phyloP scores from a whole-genome alignment of 2,113 vertebrate genomes.

The Semnornis frantzii region DNA sequence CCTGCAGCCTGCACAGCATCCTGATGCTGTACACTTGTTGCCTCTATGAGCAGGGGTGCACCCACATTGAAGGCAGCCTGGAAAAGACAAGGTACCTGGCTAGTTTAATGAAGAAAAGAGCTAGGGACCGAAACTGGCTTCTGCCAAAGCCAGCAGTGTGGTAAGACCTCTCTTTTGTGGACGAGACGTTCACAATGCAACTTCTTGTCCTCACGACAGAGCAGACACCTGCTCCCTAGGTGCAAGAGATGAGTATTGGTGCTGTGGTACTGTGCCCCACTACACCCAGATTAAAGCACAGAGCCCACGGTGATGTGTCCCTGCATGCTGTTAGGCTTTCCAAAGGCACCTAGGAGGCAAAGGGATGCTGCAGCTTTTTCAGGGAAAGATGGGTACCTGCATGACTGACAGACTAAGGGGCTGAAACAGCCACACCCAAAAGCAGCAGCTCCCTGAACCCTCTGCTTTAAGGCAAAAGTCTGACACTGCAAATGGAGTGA shows the following conservation, averaged over 20 bases:
- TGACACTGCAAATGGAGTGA: background rate
- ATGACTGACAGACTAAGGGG: background rate
- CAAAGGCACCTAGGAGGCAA: background rate
- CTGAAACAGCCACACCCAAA: background rate
- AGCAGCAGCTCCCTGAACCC: background rate
- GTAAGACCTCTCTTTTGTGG: background rate
- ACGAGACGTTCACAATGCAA: background rate
- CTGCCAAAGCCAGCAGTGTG: background rate
- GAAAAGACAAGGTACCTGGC: background rate
- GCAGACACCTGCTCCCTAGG: background rate
- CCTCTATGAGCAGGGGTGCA: rapidly evolving
- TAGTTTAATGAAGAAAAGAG: background rate
- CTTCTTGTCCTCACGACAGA: background rate
- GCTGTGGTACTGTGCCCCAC: background rate
- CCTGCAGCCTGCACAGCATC: background rate
- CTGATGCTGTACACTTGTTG: background rate
- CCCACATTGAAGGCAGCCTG: background rate
- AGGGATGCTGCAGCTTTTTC: background rate
- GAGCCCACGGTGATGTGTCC: background rate
- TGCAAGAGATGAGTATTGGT: background rate
- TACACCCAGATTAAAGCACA: background rate
- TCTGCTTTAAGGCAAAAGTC: background rate
- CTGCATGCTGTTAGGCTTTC: background rate
- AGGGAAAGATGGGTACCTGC: background rate
- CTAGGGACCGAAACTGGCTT: background rate